phyloP scores from a whole-genome alignment of 2,888 invertebrate genomes.

The Athripsodes cinereus region DNA sequence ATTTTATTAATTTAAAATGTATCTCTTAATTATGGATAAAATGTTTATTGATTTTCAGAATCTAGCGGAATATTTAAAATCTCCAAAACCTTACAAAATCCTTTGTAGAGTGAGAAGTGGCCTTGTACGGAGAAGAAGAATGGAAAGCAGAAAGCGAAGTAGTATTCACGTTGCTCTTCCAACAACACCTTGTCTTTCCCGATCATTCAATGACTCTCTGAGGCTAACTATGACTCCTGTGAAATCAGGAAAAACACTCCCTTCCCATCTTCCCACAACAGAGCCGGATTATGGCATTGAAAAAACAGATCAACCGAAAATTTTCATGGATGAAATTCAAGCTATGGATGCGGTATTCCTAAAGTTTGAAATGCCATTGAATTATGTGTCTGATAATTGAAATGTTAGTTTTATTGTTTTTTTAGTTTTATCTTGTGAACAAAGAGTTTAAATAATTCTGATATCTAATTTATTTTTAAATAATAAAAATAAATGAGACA shows the following conservation, averaged over 20 bases:
- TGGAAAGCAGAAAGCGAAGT: constrained; percentile 21
- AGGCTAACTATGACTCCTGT: constrained; percentile 31
- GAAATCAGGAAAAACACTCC: constrained; percentile 29
- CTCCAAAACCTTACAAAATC: constrained; percentile 22
- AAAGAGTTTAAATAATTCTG: background rate
- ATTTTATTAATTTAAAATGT: background rate
- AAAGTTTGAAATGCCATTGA: constrained; percentile 35
- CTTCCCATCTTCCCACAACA: constrained; percentile 35
- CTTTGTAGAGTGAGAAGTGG: constrained; percentile 28
- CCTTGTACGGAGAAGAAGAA: constrained; percentile 28
- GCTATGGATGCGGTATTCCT: constrained; percentile 42
- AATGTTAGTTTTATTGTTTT: background rate
- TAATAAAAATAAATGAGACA: background rate
- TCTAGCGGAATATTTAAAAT: constrained; percentile 5
- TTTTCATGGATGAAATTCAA: constrained; percentile 43
- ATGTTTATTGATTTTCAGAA: constrained; percentile 13
- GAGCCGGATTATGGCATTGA: constrained; percentile 43
- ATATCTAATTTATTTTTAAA: background rate
- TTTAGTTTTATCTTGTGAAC: background rate
- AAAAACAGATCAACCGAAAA: constrained; percentile 38
- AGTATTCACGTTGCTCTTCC: background rate
- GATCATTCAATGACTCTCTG: constrained; percentile 29
- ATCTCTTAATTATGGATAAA: background rate
- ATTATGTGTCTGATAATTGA: constrained; percentile 12
- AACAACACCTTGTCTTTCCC: background rate